phyloP scores from a whole-genome alignment of 2,113 vertebrate species.

The Butorides virescens region DNA sequence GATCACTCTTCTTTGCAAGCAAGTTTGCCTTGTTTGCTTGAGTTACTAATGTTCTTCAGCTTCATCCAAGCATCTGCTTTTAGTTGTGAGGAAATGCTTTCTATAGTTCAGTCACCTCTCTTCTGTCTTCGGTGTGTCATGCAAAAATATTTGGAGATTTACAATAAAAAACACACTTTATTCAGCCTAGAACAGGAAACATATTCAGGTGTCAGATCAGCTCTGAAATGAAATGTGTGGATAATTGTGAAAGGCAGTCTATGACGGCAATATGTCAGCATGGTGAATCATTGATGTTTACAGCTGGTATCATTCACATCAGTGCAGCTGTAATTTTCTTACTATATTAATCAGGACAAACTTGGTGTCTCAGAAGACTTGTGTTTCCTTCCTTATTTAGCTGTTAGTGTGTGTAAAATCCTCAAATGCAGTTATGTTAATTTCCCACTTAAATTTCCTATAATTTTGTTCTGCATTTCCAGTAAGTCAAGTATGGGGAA shows the following conservation, averaged over 20 bases:
- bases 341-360: not conserved
- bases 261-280: not conserved
- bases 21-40: not conserved
- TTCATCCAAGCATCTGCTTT: not conserved
- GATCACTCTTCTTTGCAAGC: not conserved
- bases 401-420: not conserved
- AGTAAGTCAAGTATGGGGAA: not conserved
- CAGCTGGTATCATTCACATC: not conserved
- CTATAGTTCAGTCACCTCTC: not conserved
- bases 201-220: not conserved
- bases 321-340: not conserved
- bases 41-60: not conserved
- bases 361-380: not conserved
- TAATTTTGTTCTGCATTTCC: not conserved
- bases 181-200: not conserved
- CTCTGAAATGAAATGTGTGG: not conserved
- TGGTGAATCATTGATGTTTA: slow-evolving; percentile 14
- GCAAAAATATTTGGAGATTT: not conserved
- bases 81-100: not conserved
- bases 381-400: not conserved
- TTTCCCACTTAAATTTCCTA: not conserved
- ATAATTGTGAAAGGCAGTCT: not conserved
- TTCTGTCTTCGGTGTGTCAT: not conserved
- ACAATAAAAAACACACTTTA: not conserved
- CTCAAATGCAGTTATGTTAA: not conserved